phyloP scores from a whole-genome alignment of 2,797 vertebrate species.

The Gymnoscopelus microlampas region DNA sequence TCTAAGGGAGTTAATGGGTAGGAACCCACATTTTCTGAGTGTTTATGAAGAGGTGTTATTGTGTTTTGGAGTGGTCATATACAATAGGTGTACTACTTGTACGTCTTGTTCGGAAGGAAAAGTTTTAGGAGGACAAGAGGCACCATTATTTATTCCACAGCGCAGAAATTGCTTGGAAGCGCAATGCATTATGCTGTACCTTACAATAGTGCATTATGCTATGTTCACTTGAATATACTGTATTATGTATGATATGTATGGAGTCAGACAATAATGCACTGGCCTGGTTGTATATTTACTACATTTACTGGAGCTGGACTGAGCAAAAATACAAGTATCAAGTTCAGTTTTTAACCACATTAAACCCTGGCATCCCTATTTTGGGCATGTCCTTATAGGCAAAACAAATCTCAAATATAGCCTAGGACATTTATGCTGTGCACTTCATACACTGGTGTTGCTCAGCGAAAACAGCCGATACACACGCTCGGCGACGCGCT shows the following conservation, averaged over 20 bases:
- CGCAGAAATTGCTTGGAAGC: slow-evolving; percentile 34
- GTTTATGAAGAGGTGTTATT: slow-evolving; percentile 24
- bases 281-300: neutral
- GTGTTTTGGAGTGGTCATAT: slow-evolving; percentile 35
- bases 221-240: slow-evolving; percentile 27
- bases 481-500: too few relatives aligned
- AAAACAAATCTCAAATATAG: too few relatives aligned
- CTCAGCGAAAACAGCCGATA: neutral
- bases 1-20: slow-evolving; percentile 20
- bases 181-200: slow-evolving; percentile 41
- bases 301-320: slow-evolving; percentile 2
- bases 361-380: too few relatives aligned
- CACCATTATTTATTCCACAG: slow-evolving; percentile 47
- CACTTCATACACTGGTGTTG: too few relatives aligned
- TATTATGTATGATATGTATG: too few relatives aligned
- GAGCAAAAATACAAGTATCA: neutral
- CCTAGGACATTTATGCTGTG: too few relatives aligned
- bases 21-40: slow-evolving; percentile 21
- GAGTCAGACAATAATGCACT: slow-evolving; percentile 28
- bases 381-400: too few relatives aligned
- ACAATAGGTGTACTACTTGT: slow-evolving; percentile 17
- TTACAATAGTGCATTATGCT: slow-evolving; percentile 40
- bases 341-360: too few relatives aligned
- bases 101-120: slow-evolving; percentile 43
- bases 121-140: slow-evolving; percentile 29